Evolutionary conservation across 2,797 vertebrate species (phyloP).

Genomic region (Gallinago stenura): DNA sequence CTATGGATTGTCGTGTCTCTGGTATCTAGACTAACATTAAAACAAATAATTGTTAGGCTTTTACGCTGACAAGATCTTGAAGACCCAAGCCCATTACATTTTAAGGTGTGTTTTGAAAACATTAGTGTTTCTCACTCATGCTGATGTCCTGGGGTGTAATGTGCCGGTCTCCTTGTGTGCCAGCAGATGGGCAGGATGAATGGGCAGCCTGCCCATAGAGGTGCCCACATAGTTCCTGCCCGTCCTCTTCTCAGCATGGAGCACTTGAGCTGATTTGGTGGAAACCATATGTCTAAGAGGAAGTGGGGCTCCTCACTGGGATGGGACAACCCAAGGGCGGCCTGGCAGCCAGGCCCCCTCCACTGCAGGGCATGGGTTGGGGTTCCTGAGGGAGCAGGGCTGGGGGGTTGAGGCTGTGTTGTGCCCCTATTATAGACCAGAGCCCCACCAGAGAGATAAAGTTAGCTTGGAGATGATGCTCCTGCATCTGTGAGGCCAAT

Average conservation of each 20-base stretch:
- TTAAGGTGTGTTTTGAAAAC: background rate
- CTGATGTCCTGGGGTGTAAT: accelerated
- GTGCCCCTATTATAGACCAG: background rate
- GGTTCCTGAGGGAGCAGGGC: background rate
- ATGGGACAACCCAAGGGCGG: background rate
- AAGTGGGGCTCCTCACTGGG: accelerated
- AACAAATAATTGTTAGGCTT: background rate
- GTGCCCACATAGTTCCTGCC: background rate
- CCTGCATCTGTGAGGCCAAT: accelerated
- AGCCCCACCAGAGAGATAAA: background rate
- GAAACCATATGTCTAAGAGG: background rate
- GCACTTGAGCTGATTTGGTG: background rate
- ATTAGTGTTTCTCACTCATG: background rate
- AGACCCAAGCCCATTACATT: background rate
- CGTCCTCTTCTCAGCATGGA: accelerated
- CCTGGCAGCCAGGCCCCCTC: accelerated
- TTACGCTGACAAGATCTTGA: background rate
- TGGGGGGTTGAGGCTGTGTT: background rate
- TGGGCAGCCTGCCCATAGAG: background rate
- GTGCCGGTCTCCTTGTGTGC: accelerated
- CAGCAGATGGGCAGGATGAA: background rate
- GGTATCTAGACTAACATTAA: background rate
- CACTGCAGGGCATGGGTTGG: background rate
- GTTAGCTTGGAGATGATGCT: accelerated
- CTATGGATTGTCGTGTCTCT: background rate